Evolutionary conservation across 2,113 vertebrate species (phyloP), one percentile per base, ranked within the genome.

Genomic region (Tupaia tana): DNA sequence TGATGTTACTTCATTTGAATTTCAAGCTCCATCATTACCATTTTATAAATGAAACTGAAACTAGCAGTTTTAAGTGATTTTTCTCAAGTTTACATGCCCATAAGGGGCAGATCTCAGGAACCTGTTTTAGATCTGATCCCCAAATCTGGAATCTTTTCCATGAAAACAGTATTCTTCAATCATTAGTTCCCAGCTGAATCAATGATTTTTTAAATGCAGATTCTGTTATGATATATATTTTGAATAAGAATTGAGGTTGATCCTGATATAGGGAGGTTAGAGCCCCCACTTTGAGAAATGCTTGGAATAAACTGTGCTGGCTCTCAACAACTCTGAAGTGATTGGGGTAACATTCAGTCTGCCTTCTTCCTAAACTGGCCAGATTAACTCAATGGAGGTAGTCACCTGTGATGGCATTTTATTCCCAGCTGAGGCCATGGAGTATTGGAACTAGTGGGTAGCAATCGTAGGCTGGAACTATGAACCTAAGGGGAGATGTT

Each of bases 31-130:
- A 74, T 90, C 22, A 56, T 88, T 43, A 94, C 29, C 61, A 89
- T 74, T 79, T 97, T 84, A 56, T 61, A 82, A n/a, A 80, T 14
- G 20, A 95, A 88, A 85, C 10, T 83, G 52, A 92, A 93, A 90
- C 63, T 24, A 71, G 9, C 94, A 25, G 3, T 92, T 87, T 92
- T 58, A 75, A 79, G 43, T 79, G 29, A 88, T 92, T 29, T 78
- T 82, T 82, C 22, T 90, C 11, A 86, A 77, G 79, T 85, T 92
- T 74, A 94, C 34, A 31, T 70, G 24, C 16, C 20, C 85, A 6
- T 71, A 71, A 89, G 14, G 8, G 63, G 20, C 22, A 90, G 43
- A 93, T 10, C 15, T 77, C 73, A 64, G 61, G 16, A 91, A 4
- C 18, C 9, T 73, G 27, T 56, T 20, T 71, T 19, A 77, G 20